Evolutionary conservation across 2,888 invertebrate species (phyloP).

Genomic region (Tenthredo distinguenda): DNA sequence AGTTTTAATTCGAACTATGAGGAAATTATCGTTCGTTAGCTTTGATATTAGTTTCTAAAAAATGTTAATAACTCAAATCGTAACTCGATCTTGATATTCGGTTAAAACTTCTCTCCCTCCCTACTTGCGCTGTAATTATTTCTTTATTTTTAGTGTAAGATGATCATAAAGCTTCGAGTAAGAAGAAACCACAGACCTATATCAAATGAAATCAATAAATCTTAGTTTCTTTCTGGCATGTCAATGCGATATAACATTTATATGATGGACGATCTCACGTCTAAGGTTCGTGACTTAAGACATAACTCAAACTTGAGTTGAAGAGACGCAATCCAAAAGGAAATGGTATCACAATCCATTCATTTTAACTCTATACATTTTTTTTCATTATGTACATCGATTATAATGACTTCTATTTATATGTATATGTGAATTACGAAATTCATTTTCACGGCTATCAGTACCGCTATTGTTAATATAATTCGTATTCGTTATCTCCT

Average conservation of each 20-base stretch:
- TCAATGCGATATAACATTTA: background rate
- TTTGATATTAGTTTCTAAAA: background rate
- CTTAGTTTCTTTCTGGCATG: background rate
- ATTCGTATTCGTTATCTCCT: background rate
- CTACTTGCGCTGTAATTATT: background rate
- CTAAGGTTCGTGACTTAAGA: background rate
- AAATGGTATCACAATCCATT: constrained; percentile 1
- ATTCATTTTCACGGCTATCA: too few relatives aligned
- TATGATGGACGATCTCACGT: constrained; percentile 30
- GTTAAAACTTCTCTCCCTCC: background rate
- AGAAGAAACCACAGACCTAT: background rate
- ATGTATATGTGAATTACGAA: too few relatives aligned
- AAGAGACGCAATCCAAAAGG: background rate
- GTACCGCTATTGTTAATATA: too few relatives aligned
- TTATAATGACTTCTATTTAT: background rate
- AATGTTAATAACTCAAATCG: background rate
- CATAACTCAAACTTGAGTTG: background rate
- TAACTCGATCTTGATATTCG: background rate
- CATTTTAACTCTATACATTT: background rate
- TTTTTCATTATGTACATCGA: background rate
- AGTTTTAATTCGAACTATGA: background rate
- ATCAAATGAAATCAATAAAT: constrained; percentile 11
- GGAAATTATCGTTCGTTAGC: background rate
- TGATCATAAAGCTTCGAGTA: background rate
- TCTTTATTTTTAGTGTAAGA: background rate